Evolutionary conservation across 2,113 vertebrate species (phyloP).

Genomic region (Pavo muticus): DNA sequence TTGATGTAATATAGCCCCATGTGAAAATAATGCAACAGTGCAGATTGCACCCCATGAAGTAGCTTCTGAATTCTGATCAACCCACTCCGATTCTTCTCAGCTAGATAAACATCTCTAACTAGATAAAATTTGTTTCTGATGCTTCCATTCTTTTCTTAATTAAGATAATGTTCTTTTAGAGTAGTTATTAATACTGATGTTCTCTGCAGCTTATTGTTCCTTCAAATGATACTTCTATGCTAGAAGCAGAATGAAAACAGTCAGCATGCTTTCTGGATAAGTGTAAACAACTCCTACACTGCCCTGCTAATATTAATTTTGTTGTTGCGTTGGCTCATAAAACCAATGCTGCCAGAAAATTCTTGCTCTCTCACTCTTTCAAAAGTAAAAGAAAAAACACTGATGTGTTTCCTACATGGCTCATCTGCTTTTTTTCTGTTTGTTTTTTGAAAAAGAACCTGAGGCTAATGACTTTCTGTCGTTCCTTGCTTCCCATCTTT

Average conservation of each 20-base stretch:
- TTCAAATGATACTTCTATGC: not conserved
- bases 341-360: not conserved
- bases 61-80: not conserved
- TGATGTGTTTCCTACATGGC: not conserved
- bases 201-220: not conserved
- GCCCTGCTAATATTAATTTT: not conserved
- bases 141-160: not conserved
- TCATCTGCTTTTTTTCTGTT: not conserved
- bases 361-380: not conserved
- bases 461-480: not conserved
- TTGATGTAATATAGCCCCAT: not conserved
- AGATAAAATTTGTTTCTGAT: not conserved
- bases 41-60: accelerated
- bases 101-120: not conserved
- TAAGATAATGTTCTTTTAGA: not conserved
- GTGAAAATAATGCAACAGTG: not conserved
- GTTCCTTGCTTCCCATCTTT: not conserved
- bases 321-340: not conserved
- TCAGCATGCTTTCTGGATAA: not conserved
- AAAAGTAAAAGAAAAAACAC: not conserved
- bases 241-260: not conserved
- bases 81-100: not conserved
- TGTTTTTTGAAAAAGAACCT: not conserved
- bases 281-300: not conserved
- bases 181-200: not conserved